These are phyloP conservation scores for Xanthorhoe designata DNA, from an alignment of 2,888 invertebrate species.

Conservation along the genomic window DNA sequence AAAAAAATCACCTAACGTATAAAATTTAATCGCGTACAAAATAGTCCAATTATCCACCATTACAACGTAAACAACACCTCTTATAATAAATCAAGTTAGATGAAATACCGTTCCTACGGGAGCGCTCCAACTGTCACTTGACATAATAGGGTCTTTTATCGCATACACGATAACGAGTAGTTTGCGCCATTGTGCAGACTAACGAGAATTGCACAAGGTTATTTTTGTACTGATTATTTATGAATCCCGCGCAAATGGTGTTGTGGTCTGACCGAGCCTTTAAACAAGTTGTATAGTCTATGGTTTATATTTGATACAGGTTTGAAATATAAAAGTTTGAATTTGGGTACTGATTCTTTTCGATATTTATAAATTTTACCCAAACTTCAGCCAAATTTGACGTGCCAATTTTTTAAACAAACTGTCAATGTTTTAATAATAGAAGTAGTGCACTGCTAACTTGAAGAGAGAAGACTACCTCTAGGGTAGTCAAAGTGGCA, in stretches of 20 bases:
- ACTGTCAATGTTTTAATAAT: too few species aligned
- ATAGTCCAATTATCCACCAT: conserved; percentile 59
- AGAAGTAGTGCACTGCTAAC: too few species aligned
- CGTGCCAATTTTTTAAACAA: too few species aligned
- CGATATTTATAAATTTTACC: too few species aligned
- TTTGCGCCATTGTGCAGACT: conserved; percentile 44
- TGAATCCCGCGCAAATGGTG: conserved; percentile 14
- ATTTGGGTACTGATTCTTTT: background rate
- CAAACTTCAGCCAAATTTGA: too few species aligned
- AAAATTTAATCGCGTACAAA: conserved; percentile 5
- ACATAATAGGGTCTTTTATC: conserved; percentile 74
- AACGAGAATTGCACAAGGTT: conserved; percentile 22
- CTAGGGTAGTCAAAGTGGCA: too few species aligned
- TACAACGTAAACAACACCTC: conserved; percentile 46
- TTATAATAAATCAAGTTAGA: conserved; percentile 72
- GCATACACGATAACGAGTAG: conserved; percentile 57
- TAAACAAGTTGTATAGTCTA: background rate
- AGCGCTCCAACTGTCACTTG: conserved; percentile 66
- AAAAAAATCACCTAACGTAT: too few species aligned
- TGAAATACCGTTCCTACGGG: conserved; percentile 73
- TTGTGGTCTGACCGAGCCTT: background rate
- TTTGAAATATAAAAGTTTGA: background rate
- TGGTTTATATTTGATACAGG: too few species aligned
- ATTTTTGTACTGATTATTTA: conserved; percentile 19
- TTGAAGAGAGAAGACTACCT: too few species aligned